Evolutionary conservation across 2,797 vertebrate species (phyloP), one percentile per base, ranked within the genome.

Genomic region (Chanos chanos): DNA sequence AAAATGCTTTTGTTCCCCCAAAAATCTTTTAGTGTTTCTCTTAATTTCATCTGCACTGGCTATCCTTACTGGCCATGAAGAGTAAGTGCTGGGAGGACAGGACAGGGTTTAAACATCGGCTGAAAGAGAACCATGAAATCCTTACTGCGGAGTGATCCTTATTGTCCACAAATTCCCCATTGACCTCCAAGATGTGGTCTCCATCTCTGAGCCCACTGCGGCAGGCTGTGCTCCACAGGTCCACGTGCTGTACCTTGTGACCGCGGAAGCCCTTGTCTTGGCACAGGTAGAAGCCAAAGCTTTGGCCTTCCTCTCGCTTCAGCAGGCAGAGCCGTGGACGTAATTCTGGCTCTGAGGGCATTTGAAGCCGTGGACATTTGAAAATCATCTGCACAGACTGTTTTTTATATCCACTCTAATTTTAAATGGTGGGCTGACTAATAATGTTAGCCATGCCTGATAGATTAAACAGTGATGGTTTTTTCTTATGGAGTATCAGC

Each of bases 141-240:
- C 88, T 85, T 68, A 98, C 96, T 89, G 13, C 77, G 5, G 1
- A 22, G 66, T 92, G 89, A 54, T 88, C 90, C 79, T 72, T 77
- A 76, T 86, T 66, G 37, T 86, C 86, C 69, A 95, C 90, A 0
- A 83, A 82, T 3, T 86, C 80, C 39, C 87, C 86, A 1, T 98
- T 98, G 78, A 98, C 90, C 61, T 94, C 94, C 31, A 99, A 87
- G 31, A 99, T 81, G n/a, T 80, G 61, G 77, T 97, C 94, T 30
- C 92, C 92, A 0, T 89, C 84, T 64, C 39, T 85, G 30, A 99
- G 86, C 6, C 94, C 95, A 2, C 87, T 83, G 40, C 69, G 76
- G 77, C 94, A 83, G 15, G 94, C 96, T 16, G 90, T 79, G 60
- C 92, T 87, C 68, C 92, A 92, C 0, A 82, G 79, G 16, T 89